phyloP scores from a whole-genome alignment of 2,888 invertebrate genomes.

The Meiosimyza decipiens region DNA sequence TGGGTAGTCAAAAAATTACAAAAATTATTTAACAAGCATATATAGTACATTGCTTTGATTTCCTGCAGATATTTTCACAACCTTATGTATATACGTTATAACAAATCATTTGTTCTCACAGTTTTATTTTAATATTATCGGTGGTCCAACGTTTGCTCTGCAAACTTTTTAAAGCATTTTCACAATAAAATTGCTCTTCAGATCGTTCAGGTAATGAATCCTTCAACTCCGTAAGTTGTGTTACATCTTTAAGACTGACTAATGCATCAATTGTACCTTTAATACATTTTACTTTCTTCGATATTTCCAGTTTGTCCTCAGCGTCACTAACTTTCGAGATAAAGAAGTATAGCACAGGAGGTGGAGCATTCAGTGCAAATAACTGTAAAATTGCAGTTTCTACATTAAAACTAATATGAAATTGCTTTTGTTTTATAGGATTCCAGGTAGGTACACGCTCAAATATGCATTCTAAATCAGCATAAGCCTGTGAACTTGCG shows the following conservation, averaged over 20 bases:
- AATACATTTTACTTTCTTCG: slow-evolving; percentile 61
- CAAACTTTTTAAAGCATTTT: slow-evolving; percentile 72
- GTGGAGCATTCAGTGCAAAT: slow-evolving; percentile 60
- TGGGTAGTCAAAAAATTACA: not conserved
- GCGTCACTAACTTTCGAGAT: slow-evolving; percentile 61
- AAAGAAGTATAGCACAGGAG: slow-evolving; percentile 61
- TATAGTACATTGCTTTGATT: not conserved
- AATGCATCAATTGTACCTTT: slow-evolving; percentile 64
- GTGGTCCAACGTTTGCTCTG: slow-evolving; percentile 65
- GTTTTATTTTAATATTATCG: slow-evolving; percentile 62
- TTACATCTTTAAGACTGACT: slow-evolving; percentile 60
- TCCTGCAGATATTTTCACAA: not conserved
- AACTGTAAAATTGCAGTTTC: slow-evolving; percentile 60
- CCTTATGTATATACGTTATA: not conserved
- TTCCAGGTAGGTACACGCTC: slow-evolving; percentile 62
- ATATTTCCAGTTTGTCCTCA: slow-evolving; percentile 57
- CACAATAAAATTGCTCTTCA: slow-evolving; percentile 79
- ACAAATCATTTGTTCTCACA: slow-evolving; percentile 43
- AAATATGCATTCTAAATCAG: slow-evolving; percentile 61
- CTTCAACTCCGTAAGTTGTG: slow-evolving; percentile 57
- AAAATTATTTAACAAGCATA: slow-evolving; percentile 20
- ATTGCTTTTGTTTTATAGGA: slow-evolving; percentile 63
- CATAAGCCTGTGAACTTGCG: slow-evolving; percentile 61
- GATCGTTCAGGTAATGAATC: slow-evolving; percentile 63
- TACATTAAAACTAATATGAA: slow-evolving; percentile 64